Conservation (phyloP, 2,888 invertebrate species). For the Baccha elongata region DNA sequence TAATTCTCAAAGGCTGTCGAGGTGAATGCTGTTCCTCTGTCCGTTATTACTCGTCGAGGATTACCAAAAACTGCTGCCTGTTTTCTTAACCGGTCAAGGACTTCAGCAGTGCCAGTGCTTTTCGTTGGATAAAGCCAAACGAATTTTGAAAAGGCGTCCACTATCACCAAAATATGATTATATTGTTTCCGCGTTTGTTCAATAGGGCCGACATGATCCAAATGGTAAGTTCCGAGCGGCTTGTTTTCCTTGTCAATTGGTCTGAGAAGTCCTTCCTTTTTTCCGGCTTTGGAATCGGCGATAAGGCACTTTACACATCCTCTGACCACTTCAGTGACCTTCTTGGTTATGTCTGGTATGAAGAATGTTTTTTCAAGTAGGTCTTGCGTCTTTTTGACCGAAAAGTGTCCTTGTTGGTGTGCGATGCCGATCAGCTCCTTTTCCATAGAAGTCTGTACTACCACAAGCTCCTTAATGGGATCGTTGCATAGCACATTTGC, state of each 20-base stretch:
- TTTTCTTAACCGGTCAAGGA: too few relatives aligned
- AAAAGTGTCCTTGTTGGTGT: too few relatives aligned
- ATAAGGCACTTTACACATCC: neutral
- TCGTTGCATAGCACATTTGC: neutral
- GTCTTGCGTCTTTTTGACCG: neutral
- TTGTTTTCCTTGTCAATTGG: too few relatives aligned
- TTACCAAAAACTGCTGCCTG: neutral
- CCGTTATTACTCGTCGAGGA: neutral
- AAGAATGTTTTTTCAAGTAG: neutral
- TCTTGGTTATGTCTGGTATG: neutral
- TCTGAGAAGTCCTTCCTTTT: too few relatives aligned
- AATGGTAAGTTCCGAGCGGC: too few relatives aligned
- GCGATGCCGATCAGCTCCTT: neutral
- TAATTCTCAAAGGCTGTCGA: neutral
- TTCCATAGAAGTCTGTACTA: neutral
- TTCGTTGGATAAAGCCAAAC: too few relatives aligned
- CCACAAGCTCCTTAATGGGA: too few relatives aligned
- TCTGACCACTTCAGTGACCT: neutral
- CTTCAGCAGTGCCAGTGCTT: too few relatives aligned
- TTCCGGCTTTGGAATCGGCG: too few relatives aligned
- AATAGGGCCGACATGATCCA: too few relatives aligned
- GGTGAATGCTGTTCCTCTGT: neutral
- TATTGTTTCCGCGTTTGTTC: neutral
- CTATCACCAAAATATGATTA: too few relatives aligned
- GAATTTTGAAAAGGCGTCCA: too few relatives aligned